phyloP scores from a whole-genome alignment of 2,113 vertebrate genomes.

The Brienomyrus brachyistius region DNA sequence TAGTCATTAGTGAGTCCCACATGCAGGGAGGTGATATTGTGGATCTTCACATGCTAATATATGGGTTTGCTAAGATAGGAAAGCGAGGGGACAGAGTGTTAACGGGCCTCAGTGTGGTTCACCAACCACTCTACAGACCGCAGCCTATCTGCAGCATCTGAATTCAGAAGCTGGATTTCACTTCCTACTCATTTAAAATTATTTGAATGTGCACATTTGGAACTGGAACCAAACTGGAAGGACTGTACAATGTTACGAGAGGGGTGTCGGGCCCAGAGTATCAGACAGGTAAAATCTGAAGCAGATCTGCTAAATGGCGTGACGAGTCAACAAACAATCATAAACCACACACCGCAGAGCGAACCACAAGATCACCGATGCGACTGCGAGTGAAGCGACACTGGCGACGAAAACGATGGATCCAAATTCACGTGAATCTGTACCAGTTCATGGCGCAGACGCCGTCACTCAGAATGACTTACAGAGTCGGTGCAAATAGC shows the following conservation, averaged over 20 bases:
- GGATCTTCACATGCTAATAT: background rate
- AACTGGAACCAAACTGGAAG: background rate
- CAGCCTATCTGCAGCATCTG: background rate
- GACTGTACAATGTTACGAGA: background rate
- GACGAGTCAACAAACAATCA: background rate
- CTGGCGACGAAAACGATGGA: background rate
- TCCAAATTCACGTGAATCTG: background rate
- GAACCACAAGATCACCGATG: background rate
- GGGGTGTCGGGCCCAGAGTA: background rate
- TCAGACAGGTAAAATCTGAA: background rate
- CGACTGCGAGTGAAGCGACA: background rate
- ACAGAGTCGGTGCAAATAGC: background rate
- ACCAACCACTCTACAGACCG: background rate
- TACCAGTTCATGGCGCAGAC: background rate
- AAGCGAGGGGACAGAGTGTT: background rate
- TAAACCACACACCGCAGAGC: background rate
- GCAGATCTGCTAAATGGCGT: background rate
- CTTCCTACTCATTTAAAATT: background rate
- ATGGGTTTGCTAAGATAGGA: background rate
- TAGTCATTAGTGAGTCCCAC: background rate
- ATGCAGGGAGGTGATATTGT: background rate
- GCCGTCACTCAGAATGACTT: background rate
- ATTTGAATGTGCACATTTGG: background rate
- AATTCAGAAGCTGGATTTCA: background rate
- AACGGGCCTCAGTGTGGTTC: background rate